phyloP scores from a whole-genome alignment of 2,797 vertebrate genomes.

The Glyptemys insculpta region DNA sequence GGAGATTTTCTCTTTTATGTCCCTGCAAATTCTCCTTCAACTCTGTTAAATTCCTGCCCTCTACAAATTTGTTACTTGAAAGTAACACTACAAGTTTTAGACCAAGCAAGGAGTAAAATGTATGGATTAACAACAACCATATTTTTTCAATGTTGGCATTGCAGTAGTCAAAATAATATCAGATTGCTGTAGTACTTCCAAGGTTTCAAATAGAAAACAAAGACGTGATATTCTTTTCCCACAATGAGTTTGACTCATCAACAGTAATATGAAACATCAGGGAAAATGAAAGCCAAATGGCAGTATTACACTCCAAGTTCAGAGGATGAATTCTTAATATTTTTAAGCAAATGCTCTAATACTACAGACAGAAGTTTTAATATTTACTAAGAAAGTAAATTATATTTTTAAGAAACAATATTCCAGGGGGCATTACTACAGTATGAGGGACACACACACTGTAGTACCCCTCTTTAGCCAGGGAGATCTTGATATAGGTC shows the following conservation, averaged over 20 bases:
- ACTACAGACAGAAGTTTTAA: neutral
- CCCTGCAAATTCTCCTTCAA: neutral
- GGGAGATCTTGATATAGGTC: neutral
- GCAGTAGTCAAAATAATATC: neutral
- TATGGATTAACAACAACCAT: neutral
- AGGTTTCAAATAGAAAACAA: neutral
- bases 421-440: neutral
- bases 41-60: neutral
- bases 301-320: neutral
- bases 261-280: constrained; percentile 4
- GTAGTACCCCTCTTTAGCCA: neutral
- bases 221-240: neutral
- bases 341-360: neutral
- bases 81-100: neutral
- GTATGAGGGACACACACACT: neutral
- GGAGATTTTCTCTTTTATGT: neutral
- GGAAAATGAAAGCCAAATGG: neutral
- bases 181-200: neutral
- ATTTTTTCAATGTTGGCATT: neutral
- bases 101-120: neutral
- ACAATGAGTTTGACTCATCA: neutral
- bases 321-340: neutral
- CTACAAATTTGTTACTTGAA: neutral
- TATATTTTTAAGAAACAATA: neutral
- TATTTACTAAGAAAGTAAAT: neutral